These are phyloP conservation scores for Phymatocera aterrima DNA, from an alignment of 2,888 invertebrate species.

Conservation along the genomic window DNA sequence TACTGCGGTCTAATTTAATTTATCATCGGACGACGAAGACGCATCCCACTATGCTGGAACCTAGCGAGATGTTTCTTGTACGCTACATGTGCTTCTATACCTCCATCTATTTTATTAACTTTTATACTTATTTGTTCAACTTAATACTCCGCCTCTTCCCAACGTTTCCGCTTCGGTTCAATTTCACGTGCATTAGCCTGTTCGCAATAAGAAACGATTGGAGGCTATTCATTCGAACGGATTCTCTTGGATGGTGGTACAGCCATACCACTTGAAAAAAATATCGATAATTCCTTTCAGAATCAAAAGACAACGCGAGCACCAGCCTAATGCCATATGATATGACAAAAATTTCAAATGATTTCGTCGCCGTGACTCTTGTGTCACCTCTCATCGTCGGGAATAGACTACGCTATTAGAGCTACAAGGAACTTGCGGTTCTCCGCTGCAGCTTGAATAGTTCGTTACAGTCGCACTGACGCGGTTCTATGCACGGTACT, in stretches of 20 bases:
- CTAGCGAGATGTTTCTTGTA: not conserved
- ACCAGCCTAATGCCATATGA: not conserved
- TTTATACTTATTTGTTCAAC: constrained; percentile 19
- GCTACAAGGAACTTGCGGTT: constrained; percentile 28
- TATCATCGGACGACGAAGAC: constrained; percentile 32
- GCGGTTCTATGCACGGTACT: constrained; percentile 55
- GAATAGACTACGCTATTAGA: not conserved
- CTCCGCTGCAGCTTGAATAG: constrained; percentile 36
- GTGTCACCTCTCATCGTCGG: constrained; percentile 7
- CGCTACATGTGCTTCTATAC: constrained; percentile 16
- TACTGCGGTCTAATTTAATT: constrained; percentile 28
- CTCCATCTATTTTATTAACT: not conserved
- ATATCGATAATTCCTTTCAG: not conserved
- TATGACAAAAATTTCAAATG: not conserved
- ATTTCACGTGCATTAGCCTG: constrained; percentile 19
- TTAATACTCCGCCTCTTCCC: no score
- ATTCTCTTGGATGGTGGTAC: not conserved
- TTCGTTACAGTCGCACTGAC: constrained; percentile 49
- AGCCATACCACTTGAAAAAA: not conserved
- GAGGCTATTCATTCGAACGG: not conserved
- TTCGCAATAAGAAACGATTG: not conserved
- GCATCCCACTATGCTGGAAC: not conserved
- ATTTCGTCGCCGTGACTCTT: not conserved
- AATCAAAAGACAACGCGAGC: not conserved
- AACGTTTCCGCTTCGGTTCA: not conserved